phyloP scores from a whole-genome alignment of 2,797 vertebrate species.

The Phyllotis vaccarum region DNA sequence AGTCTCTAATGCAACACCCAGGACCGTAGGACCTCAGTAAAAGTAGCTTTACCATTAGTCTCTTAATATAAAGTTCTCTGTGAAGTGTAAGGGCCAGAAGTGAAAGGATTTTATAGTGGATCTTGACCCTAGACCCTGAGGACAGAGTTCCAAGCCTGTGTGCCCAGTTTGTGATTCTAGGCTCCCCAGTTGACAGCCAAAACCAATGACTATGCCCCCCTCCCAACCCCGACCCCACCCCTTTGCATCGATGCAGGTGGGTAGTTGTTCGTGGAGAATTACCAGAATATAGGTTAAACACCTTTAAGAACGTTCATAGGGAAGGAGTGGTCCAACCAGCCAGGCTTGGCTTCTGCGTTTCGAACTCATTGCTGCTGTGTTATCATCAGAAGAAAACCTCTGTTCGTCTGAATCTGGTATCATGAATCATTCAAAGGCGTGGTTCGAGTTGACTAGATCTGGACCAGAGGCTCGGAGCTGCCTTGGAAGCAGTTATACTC shows the following conservation, averaged over 20 bases:
- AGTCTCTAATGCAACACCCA: not conserved
- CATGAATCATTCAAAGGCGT: slow-evolving; percentile 82
- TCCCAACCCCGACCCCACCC: too few species aligned
- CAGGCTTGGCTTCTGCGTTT: slow-evolving; percentile 30
- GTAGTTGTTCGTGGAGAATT: not conserved
- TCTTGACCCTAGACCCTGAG: not conserved
- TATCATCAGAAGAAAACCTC: slow-evolving; percentile 71
- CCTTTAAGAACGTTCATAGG: not conserved
- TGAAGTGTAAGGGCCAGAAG: not conserved
- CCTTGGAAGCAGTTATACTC: slow-evolving; percentile 84
- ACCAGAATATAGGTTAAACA: not conserved
- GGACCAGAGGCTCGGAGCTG: slow-evolving; percentile 75
- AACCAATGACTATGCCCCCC: not conserved
- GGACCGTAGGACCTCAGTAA: not conserved
- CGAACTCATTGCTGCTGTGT: slow-evolving; percentile 54
- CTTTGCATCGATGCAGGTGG: not conserved
- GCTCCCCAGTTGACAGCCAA: not conserved
- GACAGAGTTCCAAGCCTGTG: not conserved
- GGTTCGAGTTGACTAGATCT: slow-evolving; percentile 57
- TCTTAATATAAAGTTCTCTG: not conserved
- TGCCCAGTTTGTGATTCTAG: not conserved
- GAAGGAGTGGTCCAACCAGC: not conserved
- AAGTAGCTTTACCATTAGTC: not conserved
- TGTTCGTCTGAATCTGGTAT: slow-evolving; percentile 75
- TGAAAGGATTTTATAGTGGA: not conserved